These are phyloP conservation scores for Percina caprodes DNA, from an alignment of 2,113 vertebrate genomes.

Conservation along the genomic window DNA sequence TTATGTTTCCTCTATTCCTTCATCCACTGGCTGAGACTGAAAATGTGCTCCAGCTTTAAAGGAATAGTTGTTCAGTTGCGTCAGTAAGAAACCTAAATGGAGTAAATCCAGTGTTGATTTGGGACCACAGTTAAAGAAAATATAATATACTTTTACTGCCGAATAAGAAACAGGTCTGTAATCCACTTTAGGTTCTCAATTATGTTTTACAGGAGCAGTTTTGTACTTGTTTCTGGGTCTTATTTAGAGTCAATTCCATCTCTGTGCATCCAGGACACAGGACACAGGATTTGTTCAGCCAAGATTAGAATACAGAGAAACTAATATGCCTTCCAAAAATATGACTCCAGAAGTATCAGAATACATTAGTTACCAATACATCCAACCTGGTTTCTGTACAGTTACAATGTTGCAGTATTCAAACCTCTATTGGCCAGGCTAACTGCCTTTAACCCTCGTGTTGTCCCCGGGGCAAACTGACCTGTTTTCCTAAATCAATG, in stretches of 20 bases:
- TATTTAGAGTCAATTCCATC: not conserved
- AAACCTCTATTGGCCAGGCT: not conserved
- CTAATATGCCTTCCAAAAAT: not conserved
- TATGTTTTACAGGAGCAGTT: not conserved
- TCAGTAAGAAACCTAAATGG: not conserved
- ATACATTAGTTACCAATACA: not conserved
- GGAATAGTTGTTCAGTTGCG: constrained; percentile 13
- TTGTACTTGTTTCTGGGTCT: not conserved
- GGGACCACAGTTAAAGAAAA: not conserved
- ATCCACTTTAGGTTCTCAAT: not conserved
- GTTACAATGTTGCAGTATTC: not conserved
- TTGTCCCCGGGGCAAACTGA: too few relatives aligned
- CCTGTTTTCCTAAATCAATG: too few relatives aligned
- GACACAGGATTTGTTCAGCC: not conserved
- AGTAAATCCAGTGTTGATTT: constrained; percentile 3
- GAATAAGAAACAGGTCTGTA: not conserved
- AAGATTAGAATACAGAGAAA: not conserved
- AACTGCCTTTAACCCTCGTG: too few relatives aligned
- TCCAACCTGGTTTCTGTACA: not conserved
- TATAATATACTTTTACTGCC: not conserved
- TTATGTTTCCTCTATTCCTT: constrained; percentile 7
- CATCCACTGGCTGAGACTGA: constrained; percentile 10
- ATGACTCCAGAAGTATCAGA: not conserved
- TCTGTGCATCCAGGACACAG: not conserved
- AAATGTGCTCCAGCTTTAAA: constrained; percentile 9